These are phyloP conservation scores for Lepisosteus osseus DNA, from an alignment of 2,113 vertebrate species.

Conservation along the genomic window DNA sequence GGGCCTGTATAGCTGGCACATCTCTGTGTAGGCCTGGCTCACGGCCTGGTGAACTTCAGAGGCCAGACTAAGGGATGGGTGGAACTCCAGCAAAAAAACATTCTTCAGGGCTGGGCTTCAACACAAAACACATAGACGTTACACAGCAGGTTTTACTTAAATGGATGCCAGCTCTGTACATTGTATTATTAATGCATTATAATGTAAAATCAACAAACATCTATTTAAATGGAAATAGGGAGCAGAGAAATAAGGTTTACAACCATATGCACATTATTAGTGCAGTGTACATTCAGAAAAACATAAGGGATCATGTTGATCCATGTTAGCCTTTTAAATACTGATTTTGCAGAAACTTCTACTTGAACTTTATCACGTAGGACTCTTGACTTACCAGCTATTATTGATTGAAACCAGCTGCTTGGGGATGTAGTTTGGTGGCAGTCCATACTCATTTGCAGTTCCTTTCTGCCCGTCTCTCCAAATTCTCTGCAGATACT, in stretches of 20 bases:
- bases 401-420: slow-evolving; percentile 64
- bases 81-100: slow-evolving; percentile 49
- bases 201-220: no score
- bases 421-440: slow-evolving; percentile 57
- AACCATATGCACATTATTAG: no score
- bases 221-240: no score
- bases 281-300: no score
- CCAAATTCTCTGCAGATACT: slow-evolving; percentile 61
- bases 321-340: no score
- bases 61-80: slow-evolving; percentile 46
- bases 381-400: slow-evolving; percentile 44
- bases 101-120: slow-evolving; percentile 46
- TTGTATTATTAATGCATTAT: no score
- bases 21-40: slow-evolving; percentile 40
- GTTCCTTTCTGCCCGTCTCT: slow-evolving; percentile 33
- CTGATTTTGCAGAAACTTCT: no score
- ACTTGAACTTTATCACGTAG: no score
- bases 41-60: slow-evolving; percentile 37
- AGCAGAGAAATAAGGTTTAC: no score
- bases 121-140: background rate
- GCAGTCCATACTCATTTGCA: slow-evolving; percentile 55
- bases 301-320: no score
- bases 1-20: slow-evolving; percentile 29
- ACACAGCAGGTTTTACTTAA: no score
- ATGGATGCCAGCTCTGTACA: no score